A percentile compares a stretch with the other conserved stretches of the same genome.
These are phyloP conservation scores for Oryzias melastigma DNA, from an alignment of 2,113 vertebrate species.

Conservation along the genomic window DNA sequence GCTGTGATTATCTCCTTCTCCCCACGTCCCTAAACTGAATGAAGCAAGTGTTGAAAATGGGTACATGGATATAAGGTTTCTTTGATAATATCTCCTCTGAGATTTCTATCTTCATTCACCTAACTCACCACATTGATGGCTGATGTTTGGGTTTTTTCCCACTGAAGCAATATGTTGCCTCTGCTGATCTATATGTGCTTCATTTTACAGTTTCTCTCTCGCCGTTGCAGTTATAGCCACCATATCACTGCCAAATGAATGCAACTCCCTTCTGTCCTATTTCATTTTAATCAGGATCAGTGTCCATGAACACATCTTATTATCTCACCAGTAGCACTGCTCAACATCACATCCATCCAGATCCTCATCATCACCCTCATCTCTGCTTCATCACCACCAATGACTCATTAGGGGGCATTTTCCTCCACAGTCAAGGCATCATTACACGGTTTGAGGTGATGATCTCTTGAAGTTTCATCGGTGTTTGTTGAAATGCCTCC, in stretches of 20 bases:
- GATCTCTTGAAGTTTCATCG: not conserved
- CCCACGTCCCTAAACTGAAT: too few relatives aligned
- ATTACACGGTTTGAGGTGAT: not conserved
- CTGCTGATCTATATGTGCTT: not conserved
- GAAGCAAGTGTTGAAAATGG: too few relatives aligned
- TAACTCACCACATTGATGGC: not conserved
- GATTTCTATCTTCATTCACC: too few relatives aligned
- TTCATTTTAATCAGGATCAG: conserved; percentile 17
- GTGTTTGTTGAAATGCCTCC: not conserved
- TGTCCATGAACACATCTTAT: conserved; percentile 7
- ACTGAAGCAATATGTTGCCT: not conserved
- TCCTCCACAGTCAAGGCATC: conserved; percentile 4
- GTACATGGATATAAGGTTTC: too few relatives aligned
- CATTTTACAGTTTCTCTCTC: not conserved
- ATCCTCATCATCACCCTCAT: conserved; percentile 6
- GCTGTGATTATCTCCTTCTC: too few relatives aligned
- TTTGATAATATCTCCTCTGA: too few relatives aligned
- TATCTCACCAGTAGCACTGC: conserved; percentile 11
- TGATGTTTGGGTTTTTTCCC: not conserved
- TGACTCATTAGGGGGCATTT: conserved; percentile 7
- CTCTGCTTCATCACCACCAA: not conserved
- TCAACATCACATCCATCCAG: conserved; percentile 18
- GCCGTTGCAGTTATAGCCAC: not conserved
- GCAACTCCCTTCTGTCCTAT: conserved; percentile 3
- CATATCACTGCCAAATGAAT: conserved; percentile 3